Conservation (phyloP, 2,888 invertebrate species). For the Colletes collaris region DNA sequence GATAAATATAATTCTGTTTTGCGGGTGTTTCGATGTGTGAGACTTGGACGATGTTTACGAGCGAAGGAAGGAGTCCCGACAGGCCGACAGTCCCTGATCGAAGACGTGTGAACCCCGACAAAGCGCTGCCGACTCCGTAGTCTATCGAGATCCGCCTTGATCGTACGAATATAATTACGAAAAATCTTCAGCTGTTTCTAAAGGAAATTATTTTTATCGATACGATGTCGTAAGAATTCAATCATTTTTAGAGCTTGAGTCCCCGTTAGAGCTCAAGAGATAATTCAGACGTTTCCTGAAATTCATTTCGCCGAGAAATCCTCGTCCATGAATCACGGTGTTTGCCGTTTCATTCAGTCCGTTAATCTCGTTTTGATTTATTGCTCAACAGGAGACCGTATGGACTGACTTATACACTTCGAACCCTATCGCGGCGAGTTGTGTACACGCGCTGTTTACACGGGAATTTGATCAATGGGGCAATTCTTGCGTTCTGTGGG, state of each 20-base stretch:
- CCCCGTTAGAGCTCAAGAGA: too few species aligned
- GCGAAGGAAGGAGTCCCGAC: too few species aligned
- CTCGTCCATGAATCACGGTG: slow-evolving; percentile 4
- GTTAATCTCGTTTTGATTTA: slow-evolving; percentile 24
- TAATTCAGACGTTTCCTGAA: too few species aligned
- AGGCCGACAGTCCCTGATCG: neutral
- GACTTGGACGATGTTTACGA: neutral
- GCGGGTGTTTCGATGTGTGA: neutral
- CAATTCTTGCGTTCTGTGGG: slow-evolving; percentile 13
- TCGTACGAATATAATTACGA: too few species aligned
- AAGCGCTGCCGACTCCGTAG: too few species aligned
- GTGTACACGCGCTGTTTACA: slow-evolving; percentile 31
- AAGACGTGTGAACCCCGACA: slow-evolving; percentile 1
- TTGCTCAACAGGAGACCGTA: slow-evolving; percentile 2
- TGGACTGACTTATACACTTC: neutral
- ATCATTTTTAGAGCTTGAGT: too few species aligned
- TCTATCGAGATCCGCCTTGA: too few species aligned
- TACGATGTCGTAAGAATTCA: neutral
- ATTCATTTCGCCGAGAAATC: neutral
- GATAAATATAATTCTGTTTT: neutral
- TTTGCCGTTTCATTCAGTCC: slow-evolving; percentile 19
- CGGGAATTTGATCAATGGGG: slow-evolving; percentile 21
- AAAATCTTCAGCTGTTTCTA: too few species aligned
- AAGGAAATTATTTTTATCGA: too few species aligned
- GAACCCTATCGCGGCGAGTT: slow-evolving; percentile 10